Percentiles rank a stretch among this genome's conserved stretches.
Conservation (phyloP, 2,888 invertebrate genomes). For the Drosophila pegasa region DNA sequence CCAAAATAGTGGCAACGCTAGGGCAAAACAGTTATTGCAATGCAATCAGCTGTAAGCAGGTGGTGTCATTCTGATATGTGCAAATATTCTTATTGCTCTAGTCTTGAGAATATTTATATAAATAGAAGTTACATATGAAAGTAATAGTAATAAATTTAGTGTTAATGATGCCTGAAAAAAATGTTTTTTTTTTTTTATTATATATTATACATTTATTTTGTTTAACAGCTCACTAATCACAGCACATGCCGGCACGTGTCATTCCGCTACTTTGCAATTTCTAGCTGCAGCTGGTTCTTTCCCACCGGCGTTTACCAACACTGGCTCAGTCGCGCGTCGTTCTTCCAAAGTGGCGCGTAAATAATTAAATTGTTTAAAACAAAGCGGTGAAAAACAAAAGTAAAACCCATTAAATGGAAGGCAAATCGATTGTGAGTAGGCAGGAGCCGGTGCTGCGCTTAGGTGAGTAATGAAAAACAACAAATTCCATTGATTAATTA, state of each 20-base stretch:
- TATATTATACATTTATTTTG: too few relatives aligned
- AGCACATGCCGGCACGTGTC: slow-evolving; percentile 12
- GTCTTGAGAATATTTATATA: too few relatives aligned
- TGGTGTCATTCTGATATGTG: not conserved
- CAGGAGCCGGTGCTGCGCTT: slow-evolving; percentile 77
- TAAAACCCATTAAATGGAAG: slow-evolving; percentile 65
- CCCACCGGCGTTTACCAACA: slow-evolving; percentile 29
- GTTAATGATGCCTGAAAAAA: too few relatives aligned
- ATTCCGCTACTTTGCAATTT: slow-evolving; percentile 4
- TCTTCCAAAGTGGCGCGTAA: slow-evolving; percentile 62
- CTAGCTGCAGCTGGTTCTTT: slow-evolving; percentile 28
- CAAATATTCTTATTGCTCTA: too few relatives aligned
- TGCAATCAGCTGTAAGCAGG: too few relatives aligned
- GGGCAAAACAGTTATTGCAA: not conserved
- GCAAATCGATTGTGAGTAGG: slow-evolving; percentile 70
- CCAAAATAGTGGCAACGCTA: not conserved
- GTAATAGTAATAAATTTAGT: too few relatives aligned
- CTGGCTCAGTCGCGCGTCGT: slow-evolving; percentile 34
- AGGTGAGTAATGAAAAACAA: slow-evolving; percentile 48
- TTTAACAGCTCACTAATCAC: not conserved
- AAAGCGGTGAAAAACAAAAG: not conserved
- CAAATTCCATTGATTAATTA: not conserved
- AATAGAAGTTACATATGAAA: too few relatives aligned
- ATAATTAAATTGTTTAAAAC: slow-evolving; percentile 45
- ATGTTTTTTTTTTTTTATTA: too few relatives aligned